Evolutionary conservation across 1,140 invertebrate genomes (phyloP).

Genomic region (Bathynomus jamesi): DNA sequence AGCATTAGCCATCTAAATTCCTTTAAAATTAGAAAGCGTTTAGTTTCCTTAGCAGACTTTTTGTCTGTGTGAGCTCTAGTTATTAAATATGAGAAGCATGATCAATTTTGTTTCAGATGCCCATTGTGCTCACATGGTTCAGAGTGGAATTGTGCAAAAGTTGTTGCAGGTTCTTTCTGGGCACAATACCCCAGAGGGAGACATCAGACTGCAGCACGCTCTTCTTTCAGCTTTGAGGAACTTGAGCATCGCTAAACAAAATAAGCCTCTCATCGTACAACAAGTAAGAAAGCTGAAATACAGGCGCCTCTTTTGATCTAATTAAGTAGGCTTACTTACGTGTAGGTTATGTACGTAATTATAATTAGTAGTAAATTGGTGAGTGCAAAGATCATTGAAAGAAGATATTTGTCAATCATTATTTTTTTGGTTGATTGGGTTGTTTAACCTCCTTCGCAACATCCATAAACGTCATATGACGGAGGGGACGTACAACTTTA

Average conservation of each 20-base stretch:
- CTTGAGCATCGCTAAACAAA: constrained; percentile 66
- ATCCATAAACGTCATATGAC: no score
- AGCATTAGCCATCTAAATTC: no score
- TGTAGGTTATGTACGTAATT: background rate
- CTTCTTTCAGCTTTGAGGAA: constrained; percentile 70
- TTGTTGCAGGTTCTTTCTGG: constrained; percentile 55
- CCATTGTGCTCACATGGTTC: constrained; percentile 73
- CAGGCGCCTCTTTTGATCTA: no score
- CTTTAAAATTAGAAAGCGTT: background rate
- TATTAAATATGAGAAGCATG: constrained; percentile 18
- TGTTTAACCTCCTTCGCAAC: no score
- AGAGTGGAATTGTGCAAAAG: constrained; percentile 64
- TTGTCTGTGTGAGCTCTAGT: background rate
- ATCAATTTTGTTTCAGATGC: constrained; percentile 58
- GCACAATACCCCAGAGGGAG: constrained; percentile 51
- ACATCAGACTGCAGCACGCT: constrained; percentile 72
- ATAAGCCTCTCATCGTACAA: constrained; percentile 63
- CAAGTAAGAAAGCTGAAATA: no score
- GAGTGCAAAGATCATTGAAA: background rate
- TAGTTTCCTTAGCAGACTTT: background rate
- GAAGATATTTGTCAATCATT: no score
- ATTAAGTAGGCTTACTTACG: background rate
- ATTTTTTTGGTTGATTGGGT: no score
- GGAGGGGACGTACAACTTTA: no score
- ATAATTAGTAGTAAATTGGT: background rate